Conservation (phyloP, 2,113 vertebrate genomes). For the Probosciger aterrimus region DNA sequence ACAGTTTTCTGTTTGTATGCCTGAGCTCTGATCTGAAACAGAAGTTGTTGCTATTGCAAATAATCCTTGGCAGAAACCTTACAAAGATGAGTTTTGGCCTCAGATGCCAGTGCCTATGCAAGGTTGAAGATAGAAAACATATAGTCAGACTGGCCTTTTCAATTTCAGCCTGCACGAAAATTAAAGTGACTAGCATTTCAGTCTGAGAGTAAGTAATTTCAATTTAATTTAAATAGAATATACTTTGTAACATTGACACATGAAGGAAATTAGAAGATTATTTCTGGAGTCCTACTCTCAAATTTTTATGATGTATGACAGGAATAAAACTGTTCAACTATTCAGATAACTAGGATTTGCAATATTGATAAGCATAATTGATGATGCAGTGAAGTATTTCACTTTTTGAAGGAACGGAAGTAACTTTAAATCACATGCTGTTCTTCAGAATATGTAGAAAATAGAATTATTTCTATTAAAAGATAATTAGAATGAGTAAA, state of each 20-base stretch:
- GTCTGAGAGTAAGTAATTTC: not conserved
- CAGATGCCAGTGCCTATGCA: not conserved
- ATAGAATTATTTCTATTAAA: not conserved
- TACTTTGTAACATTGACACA: not conserved
- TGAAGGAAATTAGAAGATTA: slow-evolving; percentile 23
- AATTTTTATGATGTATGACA: not conserved
- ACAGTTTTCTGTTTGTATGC: not conserved
- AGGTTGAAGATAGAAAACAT: not conserved
- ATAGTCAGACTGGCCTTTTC: not conserved
- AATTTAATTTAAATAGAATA: not conserved
- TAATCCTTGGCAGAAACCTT: not conserved
- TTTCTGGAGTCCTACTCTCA: slow-evolving; percentile 15
- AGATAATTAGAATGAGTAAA: not conserved
- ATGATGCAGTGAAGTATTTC: not conserved
- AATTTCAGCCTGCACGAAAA: not conserved
- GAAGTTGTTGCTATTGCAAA: not conserved
- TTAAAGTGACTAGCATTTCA: not conserved
- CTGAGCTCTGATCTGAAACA: not conserved
- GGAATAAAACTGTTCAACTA: slow-evolving; percentile 12
- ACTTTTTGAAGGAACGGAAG: not conserved
- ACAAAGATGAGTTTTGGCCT: not conserved
- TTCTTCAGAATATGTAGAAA: not conserved
- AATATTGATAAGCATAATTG: slow-evolving; percentile 27
- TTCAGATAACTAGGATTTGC: slow-evolving; percentile 19
- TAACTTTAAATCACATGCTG: not conserved